Percentiles rank a stretch among this genome's conserved stretches.
phyloP scores from a whole-genome alignment of 2,888 invertebrate genomes.

The Eulithis testata region DNA sequence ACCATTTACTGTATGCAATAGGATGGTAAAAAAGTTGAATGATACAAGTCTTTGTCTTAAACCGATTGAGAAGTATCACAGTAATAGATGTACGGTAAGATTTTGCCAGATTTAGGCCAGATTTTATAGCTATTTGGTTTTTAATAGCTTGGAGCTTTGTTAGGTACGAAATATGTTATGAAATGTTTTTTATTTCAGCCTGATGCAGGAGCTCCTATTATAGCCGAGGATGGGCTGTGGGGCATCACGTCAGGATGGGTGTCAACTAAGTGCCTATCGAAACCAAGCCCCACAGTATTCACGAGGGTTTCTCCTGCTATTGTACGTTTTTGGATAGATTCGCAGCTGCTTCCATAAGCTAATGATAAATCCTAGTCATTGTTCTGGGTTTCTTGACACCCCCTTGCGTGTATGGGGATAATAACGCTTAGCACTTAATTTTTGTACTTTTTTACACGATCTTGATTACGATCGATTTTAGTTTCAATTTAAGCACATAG shows the following conservation, averaged over 20 bases:
- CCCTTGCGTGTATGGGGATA: too few relatives aligned
- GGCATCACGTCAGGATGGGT: conserved; percentile 76
- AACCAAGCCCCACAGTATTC: conserved; percentile 60
- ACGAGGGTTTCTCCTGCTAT: conserved; percentile 56
- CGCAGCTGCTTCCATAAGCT: conserved; percentile 17
- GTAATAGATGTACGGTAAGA: conserved; percentile 62
- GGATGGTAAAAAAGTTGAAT: conserved; percentile 44
- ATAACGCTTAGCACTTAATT: too few relatives aligned
- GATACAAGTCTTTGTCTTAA: conserved; percentile 61
- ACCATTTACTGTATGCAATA: conserved; percentile 53
- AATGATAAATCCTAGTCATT: too few relatives aligned
- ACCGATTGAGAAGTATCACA: conserved; percentile 63
- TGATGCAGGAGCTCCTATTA: conserved; percentile 72
- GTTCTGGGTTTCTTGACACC: conserved; percentile 9
- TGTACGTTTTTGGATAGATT: conserved; percentile 60
- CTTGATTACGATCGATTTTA: too few relatives aligned
- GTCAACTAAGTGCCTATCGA: conserved; percentile 45
- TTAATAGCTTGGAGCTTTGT: too few relatives aligned
- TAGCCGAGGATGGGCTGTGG: conserved; percentile 68
- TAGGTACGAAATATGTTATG: too few relatives aligned
- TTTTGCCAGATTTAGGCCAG: neutral
- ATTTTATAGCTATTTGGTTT: too few relatives aligned
- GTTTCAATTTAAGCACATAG: too few relatives aligned
- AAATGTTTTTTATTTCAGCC: conserved; percentile 52
- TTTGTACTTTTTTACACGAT: too few relatives aligned